Percentiles rank a stretch among this genome's conserved stretches.
Evolutionary conservation across 2,797 vertebrate species (phyloP).

Genomic region (Melanotaenia trifasciata): DNA sequence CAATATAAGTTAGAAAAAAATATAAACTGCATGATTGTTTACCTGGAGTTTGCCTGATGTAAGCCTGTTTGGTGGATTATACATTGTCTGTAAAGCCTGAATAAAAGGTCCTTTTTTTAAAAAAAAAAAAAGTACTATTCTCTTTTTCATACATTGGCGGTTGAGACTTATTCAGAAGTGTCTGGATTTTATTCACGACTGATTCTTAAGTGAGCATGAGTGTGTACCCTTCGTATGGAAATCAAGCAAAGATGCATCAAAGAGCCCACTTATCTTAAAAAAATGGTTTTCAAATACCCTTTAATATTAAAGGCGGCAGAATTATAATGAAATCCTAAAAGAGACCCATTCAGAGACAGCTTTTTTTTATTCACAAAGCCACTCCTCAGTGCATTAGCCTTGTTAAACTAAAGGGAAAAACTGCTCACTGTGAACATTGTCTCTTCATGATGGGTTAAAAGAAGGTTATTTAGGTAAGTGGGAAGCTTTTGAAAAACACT

Average conservation of each 20-base stretch:
- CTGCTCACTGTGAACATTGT: not conserved
- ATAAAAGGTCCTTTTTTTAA: slow-evolving; percentile 29
- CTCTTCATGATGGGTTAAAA: not conserved
- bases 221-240: slow-evolving; percentile 1
- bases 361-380: slow-evolving; percentile 17
- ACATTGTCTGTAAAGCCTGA: slow-evolving; percentile 6
- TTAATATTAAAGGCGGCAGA: slow-evolving; percentile 20
- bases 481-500: not conserved
- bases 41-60: not conserved
- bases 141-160: not conserved
- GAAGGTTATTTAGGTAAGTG: not conserved
- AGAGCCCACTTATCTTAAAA: slow-evolving; percentile 10
- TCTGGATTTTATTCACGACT: slow-evolving; percentile 23
- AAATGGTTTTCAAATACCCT: slow-evolving; percentile 8
- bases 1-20: slow-evolving; percentile 1
- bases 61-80: slow-evolving; percentile 14
- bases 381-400: not conserved
- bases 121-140: not conserved
- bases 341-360: slow-evolving; percentile 5
- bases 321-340: slow-evolving; percentile 28
- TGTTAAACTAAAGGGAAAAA: not conserved
- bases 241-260: slow-evolving; percentile 15
- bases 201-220: slow-evolving; percentile 18
- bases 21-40: slow-evolving; percentile 4
- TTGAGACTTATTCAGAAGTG: not conserved